Evolutionary conservation across 53 echinoderm and acorn worm species (phyloP).

Genomic region (Holothuria scabra): DNA sequence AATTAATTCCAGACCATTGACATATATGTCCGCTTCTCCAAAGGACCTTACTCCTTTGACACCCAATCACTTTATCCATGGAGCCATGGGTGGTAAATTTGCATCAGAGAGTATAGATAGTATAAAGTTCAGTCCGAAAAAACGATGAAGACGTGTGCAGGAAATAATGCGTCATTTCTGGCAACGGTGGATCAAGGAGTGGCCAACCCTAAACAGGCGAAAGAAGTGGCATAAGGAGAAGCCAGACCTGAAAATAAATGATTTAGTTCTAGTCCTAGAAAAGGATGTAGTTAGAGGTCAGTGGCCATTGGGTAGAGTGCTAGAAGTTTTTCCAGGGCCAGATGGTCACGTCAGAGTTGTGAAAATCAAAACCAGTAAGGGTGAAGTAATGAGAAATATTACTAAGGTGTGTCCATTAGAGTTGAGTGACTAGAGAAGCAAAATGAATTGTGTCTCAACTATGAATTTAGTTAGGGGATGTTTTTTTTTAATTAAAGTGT

Average conservation of each 20-base stretch:
- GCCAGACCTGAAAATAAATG: conserved; percentile 3
- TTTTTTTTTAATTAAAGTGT: no score
- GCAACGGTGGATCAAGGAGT: no score
- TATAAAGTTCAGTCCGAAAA: no score
- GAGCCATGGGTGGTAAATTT: no score
- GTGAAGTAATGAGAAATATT: conserved; percentile 11
- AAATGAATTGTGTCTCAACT: no score
- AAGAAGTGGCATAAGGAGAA: no score
- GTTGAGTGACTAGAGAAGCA: neutral
- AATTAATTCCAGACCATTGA: conserved; percentile 37
- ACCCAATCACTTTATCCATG: no score
- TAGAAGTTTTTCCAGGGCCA: neutral
- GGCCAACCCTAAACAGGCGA: no score
- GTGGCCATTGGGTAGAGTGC: conserved; percentile 15
- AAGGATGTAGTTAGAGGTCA: conserved; percentile 6
- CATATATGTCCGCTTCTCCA: conserved; percentile 14
- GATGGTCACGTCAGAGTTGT: conserved; percentile 24
- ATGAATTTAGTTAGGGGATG: no score
- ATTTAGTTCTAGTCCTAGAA: neutral
- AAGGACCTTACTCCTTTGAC: neutral
- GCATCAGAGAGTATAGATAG: no score
- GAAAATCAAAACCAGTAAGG: neutral
- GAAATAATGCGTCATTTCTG: no score
- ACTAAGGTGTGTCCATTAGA: conserved; percentile 28
- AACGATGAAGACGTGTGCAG: no score